Conservation (phyloP, 37 sponge, comb jelly and placozoan species). For the Halisarca cf. caerulea region DNA sequence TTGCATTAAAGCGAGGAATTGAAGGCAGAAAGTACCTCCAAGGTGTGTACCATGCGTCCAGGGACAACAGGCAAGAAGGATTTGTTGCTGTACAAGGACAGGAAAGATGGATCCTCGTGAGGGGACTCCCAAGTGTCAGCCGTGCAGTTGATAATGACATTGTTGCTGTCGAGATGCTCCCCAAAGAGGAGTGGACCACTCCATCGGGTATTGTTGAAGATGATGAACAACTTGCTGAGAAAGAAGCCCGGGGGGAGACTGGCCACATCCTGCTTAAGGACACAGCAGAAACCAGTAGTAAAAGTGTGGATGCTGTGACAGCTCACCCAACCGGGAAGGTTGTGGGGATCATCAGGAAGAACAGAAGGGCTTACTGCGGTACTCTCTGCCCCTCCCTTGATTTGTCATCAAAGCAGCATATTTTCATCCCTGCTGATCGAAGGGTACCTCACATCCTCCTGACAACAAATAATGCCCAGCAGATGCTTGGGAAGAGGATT, state of each 20-base stretch:
- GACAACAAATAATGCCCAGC: conserved; percentile 75
- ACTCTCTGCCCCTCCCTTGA: conserved; percentile 72
- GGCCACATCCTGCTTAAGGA: neutral
- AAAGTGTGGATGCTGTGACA: neutral
- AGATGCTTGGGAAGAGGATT: conserved; percentile 86
- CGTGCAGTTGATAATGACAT: conserved; percentile 91
- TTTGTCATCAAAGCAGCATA: conserved; percentile 36
- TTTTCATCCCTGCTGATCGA: conserved; percentile 88
- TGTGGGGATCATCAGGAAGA: conserved; percentile 91
- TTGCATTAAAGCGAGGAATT: conserved; percentile 73
- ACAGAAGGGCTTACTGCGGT: conserved; percentile 95
- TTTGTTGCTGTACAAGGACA: conserved; percentile 54
- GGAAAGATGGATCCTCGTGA: conserved; percentile 69
- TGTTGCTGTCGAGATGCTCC: conserved; percentile 88
- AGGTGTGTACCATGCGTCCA: conserved; percentile 79
- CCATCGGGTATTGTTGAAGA: conserved; percentile 75
- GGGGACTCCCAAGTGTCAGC: conserved; percentile 78
- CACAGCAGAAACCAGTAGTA: neutral
- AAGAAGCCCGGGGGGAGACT: neutral
- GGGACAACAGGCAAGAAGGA: conserved; percentile 89
- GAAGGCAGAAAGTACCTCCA: conserved; percentile 73
- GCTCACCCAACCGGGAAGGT: conserved; percentile 71
- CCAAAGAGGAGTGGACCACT: conserved; percentile 75
- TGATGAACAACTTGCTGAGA: conserved; percentile 40
- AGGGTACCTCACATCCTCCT: conserved; percentile 79